phyloP scores from a whole-genome alignment of 2,888 invertebrate genomes.

The Limenitis camilla region DNA sequence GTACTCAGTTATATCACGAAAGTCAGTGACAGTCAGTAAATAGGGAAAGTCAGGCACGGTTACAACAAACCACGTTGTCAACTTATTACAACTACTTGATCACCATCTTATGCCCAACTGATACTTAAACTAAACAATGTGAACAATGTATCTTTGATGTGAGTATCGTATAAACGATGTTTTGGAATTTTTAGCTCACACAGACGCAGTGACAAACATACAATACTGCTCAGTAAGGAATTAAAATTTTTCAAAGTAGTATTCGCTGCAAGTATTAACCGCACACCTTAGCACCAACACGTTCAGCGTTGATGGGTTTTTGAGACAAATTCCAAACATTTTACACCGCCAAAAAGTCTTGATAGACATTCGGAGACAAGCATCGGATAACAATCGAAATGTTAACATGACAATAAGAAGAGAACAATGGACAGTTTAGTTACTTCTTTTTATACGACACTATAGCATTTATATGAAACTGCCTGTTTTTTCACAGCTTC shows the following conservation, averaged over 20 bases:
- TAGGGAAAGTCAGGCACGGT: too few species aligned
- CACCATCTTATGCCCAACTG: too few species aligned
- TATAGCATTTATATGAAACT: conserved; percentile 24
- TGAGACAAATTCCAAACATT: conserved; percentile 44
- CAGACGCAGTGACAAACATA: too few species aligned
- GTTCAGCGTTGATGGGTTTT: conserved; percentile 23
- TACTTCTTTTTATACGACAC: conserved; percentile 21
- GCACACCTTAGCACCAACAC: conserved; percentile 14
- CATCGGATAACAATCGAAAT: conserved; percentile 63
- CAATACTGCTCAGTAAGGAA: not conserved
- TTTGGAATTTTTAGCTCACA: too few species aligned
- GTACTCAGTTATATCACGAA: too few species aligned
- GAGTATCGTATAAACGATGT: too few species aligned
- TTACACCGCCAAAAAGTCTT: conserved; percentile 47
- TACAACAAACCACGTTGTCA: too few species aligned
- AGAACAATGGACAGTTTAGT: conserved; percentile 26
- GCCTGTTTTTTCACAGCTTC: conserved; percentile 1
- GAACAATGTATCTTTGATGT: too few species aligned
- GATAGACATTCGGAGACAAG: conserved; percentile 32
- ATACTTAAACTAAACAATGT: too few species aligned
- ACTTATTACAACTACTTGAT: too few species aligned
- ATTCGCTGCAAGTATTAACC: conserved; percentile 1
- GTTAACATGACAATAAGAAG: conserved; percentile 49
- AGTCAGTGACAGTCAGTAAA: too few species aligned
- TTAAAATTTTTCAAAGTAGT: not conserved